Base-by-base conservation (phyloP, 2,888 invertebrate genomes). In the Coremacera marginata region DNA sequence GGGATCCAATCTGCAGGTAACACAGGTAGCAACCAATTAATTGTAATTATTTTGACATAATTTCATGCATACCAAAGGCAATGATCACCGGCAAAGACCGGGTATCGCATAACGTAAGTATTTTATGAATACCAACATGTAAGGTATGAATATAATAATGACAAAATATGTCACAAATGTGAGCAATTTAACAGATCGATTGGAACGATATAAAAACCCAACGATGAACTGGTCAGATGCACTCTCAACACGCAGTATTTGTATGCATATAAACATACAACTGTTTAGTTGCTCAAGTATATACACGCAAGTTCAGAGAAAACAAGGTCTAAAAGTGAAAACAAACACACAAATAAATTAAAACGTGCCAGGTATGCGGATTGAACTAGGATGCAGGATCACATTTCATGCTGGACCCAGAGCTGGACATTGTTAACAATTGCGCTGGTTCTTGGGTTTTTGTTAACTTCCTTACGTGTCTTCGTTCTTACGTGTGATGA, bases 121-220 rank as follows among this genome's bases (percentile, higher is more conserved):
- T 44, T 25, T 27, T 44, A 25, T 9, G 31, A 19, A n/a, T 27
- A 16, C 16, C 22, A 9, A 25, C 16, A 9, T 7, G 51, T 11
- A 37, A 67, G 52, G 74, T 22, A 74, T 74, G 65, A 65, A 65
- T 52, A 74, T 67, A 67, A 37, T 74, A 67, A 74, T 74, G 52
- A 55, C 52, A 51, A 74, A 74, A 74, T 44, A 74, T 74, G 74
- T 74, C 74, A 74, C 65, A 52, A 65, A 74, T 67, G 51, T 63
- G 62, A n/a, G 27, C n/a, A 34, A 49, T 63, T 49, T 51, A 71
- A 19, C 9, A 52, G 25, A 19, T 14, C 57, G 55, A 55, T 22
- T 16, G n/a, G 19, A 4, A 55, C 8, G 55, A 22, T 22, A n/a
- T 55, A 16, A 55, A 9, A 9, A 9, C 19, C 19, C n/a, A 52